Percentiles rank a stretch among this genome's conserved stretches.
Conservation (phyloP, 2,888 invertebrate species). For the Holacanthella duospinosa region DNA sequence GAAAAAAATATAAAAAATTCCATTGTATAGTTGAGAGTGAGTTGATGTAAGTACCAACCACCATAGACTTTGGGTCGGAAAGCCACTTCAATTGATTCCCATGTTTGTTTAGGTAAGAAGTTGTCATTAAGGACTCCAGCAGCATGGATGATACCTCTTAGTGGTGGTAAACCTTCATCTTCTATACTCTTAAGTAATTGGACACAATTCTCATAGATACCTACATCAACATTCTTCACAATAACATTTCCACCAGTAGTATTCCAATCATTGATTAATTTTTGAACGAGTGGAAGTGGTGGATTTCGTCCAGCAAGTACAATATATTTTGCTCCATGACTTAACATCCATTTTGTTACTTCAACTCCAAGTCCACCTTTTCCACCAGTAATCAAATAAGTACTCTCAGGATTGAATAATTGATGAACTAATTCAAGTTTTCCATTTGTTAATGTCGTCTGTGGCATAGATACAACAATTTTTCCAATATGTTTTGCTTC, state of each 20-base stretch:
- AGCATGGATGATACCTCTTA: constrained; percentile 8
- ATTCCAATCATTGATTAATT: not conserved
- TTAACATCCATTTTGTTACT: not conserved
- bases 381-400: not conserved
- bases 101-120: not conserved
- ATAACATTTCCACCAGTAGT: not conserved
- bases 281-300: not conserved
- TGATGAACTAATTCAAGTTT: not conserved
- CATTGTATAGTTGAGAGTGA: not conserved
- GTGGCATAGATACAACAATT: not conserved
- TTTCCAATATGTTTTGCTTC: not conserved
- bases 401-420: not conserved
- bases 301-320: not conserved
- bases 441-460: not conserved
- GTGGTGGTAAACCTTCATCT: not conserved
- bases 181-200: not conserved
- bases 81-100: not conserved
- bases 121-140: constrained; percentile 2
- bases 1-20: constrained; percentile 11
- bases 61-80: constrained; percentile 6
- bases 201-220: not conserved
- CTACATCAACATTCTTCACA: not conserved
- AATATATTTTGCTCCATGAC: not conserved
- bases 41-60: not conserved
- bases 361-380: not conserved